A percentile compares a stretch with the other conserved stretches of the same genome.
phyloP scores from a whole-genome alignment of 1,140 invertebrate species.

The Zaprionus davidi region DNA sequence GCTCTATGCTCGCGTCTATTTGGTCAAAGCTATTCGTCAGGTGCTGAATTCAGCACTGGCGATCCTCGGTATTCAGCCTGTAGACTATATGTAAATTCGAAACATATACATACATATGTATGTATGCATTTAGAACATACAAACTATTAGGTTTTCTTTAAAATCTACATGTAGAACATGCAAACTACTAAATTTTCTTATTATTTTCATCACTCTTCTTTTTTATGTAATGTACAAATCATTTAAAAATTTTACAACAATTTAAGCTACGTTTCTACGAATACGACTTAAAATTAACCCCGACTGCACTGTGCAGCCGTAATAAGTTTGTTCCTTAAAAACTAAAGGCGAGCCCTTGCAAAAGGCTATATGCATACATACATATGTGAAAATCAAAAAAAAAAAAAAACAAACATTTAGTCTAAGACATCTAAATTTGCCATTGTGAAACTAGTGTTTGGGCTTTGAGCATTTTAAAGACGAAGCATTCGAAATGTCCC shows the following conservation, averaged over 20 bases:
- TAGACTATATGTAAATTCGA: slow-evolving; percentile 80
- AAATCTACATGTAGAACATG: neutral
- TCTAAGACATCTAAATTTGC: neutral
- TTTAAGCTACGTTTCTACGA: neutral
- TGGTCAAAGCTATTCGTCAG: slow-evolving; percentile 87
- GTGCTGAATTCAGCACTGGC: slow-evolving; percentile 87
- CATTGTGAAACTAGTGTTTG: neutral
- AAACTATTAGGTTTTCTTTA: neutral
- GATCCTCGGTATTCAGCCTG: slow-evolving; percentile 87
- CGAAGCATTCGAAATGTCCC: neutral
- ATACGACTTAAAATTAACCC: neutral
- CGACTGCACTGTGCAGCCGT: slow-evolving; percentile 10
- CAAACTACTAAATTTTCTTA: neutral
- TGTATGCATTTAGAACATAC: neutral
- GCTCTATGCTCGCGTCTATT: slow-evolving; percentile 88
- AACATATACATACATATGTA: neutral
- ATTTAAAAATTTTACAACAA: slow-evolving; percentile 33
- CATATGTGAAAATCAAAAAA: neutral
- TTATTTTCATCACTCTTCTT: neutral
- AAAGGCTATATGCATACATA: slow-evolving; percentile 1
- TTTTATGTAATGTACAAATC: slow-evolving; percentile 31
- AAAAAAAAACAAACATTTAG: neutral
- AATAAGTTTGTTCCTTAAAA: slow-evolving; percentile 6
- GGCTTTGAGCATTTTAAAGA: neutral
- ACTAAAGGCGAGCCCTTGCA: slow-evolving; percentile 5